These are phyloP conservation scores for Zygothrica quintamaculata DNA, from an alignment of 2,888 invertebrate species.

Conservation along the genomic window DNA sequence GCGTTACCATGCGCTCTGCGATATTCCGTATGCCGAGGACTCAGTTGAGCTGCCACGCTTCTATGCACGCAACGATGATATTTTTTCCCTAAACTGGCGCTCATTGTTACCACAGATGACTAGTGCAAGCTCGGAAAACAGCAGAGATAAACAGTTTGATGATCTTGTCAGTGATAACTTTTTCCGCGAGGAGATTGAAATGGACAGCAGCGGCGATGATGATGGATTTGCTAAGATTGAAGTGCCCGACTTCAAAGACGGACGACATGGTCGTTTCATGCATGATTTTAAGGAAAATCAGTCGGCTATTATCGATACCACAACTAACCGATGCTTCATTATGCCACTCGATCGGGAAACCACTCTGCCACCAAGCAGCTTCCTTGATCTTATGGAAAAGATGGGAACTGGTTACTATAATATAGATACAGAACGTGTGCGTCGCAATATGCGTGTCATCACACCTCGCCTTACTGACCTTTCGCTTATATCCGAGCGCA, in stretches of 20 bases:
- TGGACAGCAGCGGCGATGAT: constrained; percentile 87
- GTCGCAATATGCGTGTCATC: constrained; percentile 90
- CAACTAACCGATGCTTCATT: constrained; percentile 92
- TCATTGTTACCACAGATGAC: constrained; percentile 66
- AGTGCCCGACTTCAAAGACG: constrained; percentile 93
- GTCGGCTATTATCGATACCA: constrained; percentile 91
- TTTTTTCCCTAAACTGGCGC: constrained; percentile 78
- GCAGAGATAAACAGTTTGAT: constrained; percentile 35
- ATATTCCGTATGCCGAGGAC: constrained; percentile 82
- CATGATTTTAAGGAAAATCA: constrained; percentile 94
- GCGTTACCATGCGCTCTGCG: constrained; percentile 83
- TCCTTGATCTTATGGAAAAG: constrained; percentile 91
- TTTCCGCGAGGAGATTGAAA: constrained; percentile 92
- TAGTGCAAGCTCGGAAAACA: constrained; percentile 33
- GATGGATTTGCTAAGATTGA: constrained; percentile 93
- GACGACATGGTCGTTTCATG: constrained; percentile 93
- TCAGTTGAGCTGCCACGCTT: constrained; percentile 77
- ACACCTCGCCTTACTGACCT: constrained; percentile 89
- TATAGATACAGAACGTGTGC: constrained; percentile 91
- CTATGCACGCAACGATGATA: constrained; percentile 77
- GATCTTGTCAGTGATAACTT: constrained; percentile 83
- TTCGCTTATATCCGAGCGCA: constrained; percentile 88
- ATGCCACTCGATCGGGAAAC: constrained; percentile 93
- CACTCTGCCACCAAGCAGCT: constrained; percentile 91
- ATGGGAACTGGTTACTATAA: constrained; percentile 92